phyloP scores from a whole-genome alignment of 2,113 vertebrate genomes.

The Thunnus maccoyii region DNA sequence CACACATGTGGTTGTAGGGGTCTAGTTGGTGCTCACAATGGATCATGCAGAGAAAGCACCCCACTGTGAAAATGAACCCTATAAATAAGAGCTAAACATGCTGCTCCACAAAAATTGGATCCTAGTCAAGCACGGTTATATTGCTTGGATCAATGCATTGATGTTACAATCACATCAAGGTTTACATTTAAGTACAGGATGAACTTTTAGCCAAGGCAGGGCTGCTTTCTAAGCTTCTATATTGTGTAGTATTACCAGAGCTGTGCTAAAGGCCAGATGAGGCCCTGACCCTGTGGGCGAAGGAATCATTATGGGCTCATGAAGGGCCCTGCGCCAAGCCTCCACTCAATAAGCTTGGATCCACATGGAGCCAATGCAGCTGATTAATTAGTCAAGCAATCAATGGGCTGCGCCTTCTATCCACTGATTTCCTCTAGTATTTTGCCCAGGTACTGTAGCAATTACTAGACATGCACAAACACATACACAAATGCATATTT shows the following conservation, averaged over 20 bases:
- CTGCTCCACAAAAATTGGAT: conserved; percentile 29
- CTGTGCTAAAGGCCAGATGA: conserved; percentile 72
- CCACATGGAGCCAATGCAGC: conserved; percentile 79
- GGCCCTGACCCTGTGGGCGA: conserved; percentile 72
- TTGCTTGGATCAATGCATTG: conserved; percentile 24
- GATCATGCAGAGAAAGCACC: conserved; percentile 59
- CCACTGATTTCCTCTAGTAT: conserved; percentile 72
- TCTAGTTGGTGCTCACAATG: conserved; percentile 50
- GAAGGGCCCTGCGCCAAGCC: conserved; percentile 74
- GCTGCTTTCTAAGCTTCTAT: conserved; percentile 57
- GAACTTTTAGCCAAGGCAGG: conserved; percentile 28
- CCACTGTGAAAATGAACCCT: conserved; percentile 60
- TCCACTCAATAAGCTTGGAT: conserved; percentile 79
- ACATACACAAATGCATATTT: conserved; percentile 14
- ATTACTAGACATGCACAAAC: conserved; percentile 61
- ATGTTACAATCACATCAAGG: conserved; percentile 33
- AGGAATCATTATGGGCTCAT: conserved; percentile 83
- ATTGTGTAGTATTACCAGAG: conserved; percentile 57
- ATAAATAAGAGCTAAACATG: conserved; percentile 65
- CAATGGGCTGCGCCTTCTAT: conserved; percentile 77
- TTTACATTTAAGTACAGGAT: conserved; percentile 44
- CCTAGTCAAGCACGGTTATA: conserved; percentile 31
- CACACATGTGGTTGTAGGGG: conserved; percentile 65
- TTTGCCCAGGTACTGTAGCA: conserved; percentile 73
- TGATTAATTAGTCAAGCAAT: conserved; percentile 85